Conservation (phyloP, 1,140 invertebrate species). For the Cherax destructor region DNA sequence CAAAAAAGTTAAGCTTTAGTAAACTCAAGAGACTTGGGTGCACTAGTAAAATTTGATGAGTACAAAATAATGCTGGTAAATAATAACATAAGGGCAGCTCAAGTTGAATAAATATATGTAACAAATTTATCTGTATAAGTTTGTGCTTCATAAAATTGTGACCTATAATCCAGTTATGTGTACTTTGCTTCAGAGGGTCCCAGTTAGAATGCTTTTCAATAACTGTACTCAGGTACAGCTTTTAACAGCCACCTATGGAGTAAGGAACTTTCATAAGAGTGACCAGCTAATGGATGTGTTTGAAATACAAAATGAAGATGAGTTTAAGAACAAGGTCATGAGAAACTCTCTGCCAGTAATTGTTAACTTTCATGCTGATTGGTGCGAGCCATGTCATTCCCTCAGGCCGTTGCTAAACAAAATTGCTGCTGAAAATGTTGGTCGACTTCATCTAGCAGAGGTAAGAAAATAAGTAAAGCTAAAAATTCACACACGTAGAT, state of each 20-base stretch:
- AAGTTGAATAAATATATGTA: neutral
- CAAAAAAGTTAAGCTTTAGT: slow-evolving; percentile 52
- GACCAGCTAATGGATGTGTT: slow-evolving; percentile 58
- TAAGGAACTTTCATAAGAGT: slow-evolving; percentile 30
- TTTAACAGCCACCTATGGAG: neutral
- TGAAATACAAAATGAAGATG: slow-evolving; percentile 68
- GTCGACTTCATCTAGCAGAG: slow-evolving; percentile 66
- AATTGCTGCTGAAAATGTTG: slow-evolving; percentile 60
- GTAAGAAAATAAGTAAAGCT: slow-evolving; percentile 2
- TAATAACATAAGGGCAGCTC: neutral
- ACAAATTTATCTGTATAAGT: neutral
- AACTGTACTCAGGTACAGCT: neutral
- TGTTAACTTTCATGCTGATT: slow-evolving; percentile 73
- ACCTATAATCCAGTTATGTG: neutral
- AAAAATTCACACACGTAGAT: neutral
- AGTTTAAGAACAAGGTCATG: slow-evolving; percentile 72
- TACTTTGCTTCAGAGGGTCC: slow-evolving; percentile 1
- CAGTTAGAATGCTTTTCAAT: neutral
- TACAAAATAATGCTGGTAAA: neutral
- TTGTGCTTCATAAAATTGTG: neutral
- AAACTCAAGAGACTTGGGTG: neutral
- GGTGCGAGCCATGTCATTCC: slow-evolving; percentile 73
- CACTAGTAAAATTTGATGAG: neutral
- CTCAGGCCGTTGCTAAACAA: slow-evolving; percentile 71
- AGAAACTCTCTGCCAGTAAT: slow-evolving; percentile 70